Evolutionary conservation across 2,113 vertebrate genomes (phyloP).

Genomic region (Chaenocephalus aceratus): DNA sequence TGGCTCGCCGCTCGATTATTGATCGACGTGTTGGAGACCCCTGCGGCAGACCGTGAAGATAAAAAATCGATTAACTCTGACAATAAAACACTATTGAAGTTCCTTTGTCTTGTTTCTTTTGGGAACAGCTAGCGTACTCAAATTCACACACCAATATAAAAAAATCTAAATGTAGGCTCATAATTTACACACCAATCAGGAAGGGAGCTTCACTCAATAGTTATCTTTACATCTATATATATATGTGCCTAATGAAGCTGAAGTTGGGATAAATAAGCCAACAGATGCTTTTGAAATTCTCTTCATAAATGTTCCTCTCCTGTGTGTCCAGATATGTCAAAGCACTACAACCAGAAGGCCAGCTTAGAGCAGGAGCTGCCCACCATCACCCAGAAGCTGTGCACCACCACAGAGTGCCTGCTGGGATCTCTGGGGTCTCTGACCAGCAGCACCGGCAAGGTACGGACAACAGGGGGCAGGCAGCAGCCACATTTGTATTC

Average conservation of each 20-base stretch:
- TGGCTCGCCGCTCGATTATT: too few species aligned
- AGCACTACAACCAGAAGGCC: constrained; percentile 95
- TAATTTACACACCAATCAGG: not conserved
- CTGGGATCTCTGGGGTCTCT: constrained; percentile 92
- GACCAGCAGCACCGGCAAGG: constrained; percentile 92
- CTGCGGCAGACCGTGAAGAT: too few species aligned
- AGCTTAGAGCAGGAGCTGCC: constrained; percentile 92
- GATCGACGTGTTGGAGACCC: too few species aligned
- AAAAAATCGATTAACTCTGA: too few species aligned
- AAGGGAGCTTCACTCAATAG: not conserved
- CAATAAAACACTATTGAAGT: too few species aligned
- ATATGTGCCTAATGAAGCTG: not conserved
- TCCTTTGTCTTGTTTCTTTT: not conserved
- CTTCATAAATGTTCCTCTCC: not conserved
- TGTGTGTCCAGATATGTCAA: constrained; percentile 88
- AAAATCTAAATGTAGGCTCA: not conserved
- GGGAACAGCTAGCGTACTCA: not conserved
- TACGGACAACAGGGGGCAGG: constrained; percentile 79
- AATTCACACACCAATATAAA: too few species aligned
- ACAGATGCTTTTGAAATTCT: not conserved
- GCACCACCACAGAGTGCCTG: constrained; percentile 96
- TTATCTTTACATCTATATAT: not conserved
- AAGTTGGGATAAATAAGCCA: not conserved
- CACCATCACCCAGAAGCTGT: constrained; percentile 94
- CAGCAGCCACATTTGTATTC: constrained; percentile 16